Evolutionary conservation across 53 echinoderm and acorn worm species (phyloP).

Genomic region (Echinarachnius parma): DNA sequence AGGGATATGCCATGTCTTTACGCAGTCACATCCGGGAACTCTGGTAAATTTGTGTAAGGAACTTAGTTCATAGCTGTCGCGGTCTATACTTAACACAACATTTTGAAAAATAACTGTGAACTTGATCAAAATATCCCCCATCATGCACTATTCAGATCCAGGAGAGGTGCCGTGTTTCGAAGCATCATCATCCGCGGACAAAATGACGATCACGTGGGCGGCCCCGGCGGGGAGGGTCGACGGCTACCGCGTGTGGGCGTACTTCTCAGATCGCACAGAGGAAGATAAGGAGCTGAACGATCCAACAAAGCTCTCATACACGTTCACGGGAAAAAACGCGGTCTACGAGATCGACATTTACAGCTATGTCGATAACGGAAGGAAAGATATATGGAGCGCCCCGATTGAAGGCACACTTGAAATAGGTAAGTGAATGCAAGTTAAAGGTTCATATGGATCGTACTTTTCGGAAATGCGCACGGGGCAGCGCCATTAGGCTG

Average conservation of each 20-base stretch:
- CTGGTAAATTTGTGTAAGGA: too few species aligned
- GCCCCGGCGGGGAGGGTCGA: conserved; percentile 21
- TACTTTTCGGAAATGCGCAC: too few species aligned
- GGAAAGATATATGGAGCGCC: conserved; percentile 9
- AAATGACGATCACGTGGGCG: conserved; percentile 18
- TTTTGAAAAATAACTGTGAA: too few species aligned
- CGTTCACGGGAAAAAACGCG: conserved; percentile 11
- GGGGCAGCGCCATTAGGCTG: too few species aligned
- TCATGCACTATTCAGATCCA: too few species aligned
- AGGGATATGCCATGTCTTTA: too few species aligned
- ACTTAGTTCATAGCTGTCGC: too few species aligned
- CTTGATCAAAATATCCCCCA: too few species aligned
- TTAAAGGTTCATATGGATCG: too few species aligned
- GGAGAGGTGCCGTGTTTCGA: conserved; percentile 14
- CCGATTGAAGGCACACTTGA: conserved; percentile 15
- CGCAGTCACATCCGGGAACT: too few species aligned
- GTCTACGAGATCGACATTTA: conserved; percentile 26
- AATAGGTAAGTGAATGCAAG: too few species aligned
- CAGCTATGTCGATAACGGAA: conserved; percentile 13
- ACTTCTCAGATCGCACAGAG: conserved; percentile 29
- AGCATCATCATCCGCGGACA: background rate
- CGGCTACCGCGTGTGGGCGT: conserved; percentile 32
- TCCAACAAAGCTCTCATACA: conserved; percentile 4
- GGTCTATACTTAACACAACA: too few species aligned
- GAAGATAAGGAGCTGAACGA: conserved; percentile 17